These are phyloP conservation scores for Rhinogobio ventralis DNA, from an alignment of 2,797 vertebrate species.

Conservation along the genomic window DNA sequence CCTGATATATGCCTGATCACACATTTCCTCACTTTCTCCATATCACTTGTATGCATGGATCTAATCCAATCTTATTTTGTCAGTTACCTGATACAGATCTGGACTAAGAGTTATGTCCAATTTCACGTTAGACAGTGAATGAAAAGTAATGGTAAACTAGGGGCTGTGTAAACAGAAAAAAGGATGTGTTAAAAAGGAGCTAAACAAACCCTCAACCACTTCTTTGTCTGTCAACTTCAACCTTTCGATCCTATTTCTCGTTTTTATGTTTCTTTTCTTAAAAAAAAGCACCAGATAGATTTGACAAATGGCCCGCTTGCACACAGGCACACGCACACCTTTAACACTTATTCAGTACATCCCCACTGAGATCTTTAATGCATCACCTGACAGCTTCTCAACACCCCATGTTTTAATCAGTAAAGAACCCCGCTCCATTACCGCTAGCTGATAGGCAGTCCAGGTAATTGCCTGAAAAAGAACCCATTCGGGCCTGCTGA, in stretches of 20 bases:
- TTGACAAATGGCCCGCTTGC: conserved; percentile 7
- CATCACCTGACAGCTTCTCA: conserved; percentile 47
- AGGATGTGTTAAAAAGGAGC: not conserved
- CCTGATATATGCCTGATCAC: not conserved
- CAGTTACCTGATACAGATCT: conserved; percentile 42
- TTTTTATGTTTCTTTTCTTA: not conserved
- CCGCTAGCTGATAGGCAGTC: conserved; percentile 40
- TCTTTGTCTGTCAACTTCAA: not conserved
- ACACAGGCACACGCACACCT: not conserved
- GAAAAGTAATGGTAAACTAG: conserved; percentile 6
- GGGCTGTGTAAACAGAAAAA: not conserved
- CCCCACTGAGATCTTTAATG: conserved; percentile 40
- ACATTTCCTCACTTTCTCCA: not conserved
- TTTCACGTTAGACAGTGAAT: conserved; percentile 36
- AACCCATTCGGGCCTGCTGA: conserved; percentile 28
- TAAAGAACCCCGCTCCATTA: conserved; percentile 42
- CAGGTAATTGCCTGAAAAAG: conserved; percentile 47
- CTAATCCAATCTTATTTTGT: conserved; percentile 31
- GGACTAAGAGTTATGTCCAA: conserved; percentile 46
- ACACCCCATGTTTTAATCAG: conserved; percentile 54
- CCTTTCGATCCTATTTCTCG: not conserved
- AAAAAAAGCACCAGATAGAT: not conserved
- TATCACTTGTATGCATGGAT: conserved; percentile 20
- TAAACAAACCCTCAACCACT: not conserved
- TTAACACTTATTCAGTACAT: conserved; percentile 32